Conservation (phyloP, 2,797 vertebrate species). For the Spheniscus humboldti region DNA sequence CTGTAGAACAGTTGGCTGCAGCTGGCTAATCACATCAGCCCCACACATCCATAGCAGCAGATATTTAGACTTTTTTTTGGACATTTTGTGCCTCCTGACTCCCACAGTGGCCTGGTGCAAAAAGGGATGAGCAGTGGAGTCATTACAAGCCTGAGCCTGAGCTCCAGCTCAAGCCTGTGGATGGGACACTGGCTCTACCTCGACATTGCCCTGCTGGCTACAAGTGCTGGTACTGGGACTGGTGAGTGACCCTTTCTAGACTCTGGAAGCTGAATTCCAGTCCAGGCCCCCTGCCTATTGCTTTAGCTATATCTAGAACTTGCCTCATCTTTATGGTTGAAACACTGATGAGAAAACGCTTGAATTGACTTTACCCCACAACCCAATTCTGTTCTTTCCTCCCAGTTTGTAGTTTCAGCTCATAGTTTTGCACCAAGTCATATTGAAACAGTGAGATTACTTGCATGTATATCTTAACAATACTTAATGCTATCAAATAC, state of each 20-base stretch:
- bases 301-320: neutral
- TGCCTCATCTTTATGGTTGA: neutral
- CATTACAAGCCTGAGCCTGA: neutral
- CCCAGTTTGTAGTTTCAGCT: neutral
- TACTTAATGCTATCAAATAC: neutral
- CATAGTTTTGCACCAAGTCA: neutral
- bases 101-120: neutral
- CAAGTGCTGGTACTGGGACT: neutral
- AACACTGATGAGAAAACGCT: neutral
- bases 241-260: neutral
- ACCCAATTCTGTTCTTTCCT: neutral
- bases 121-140: neutral
- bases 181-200: neutral
- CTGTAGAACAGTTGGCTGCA: slow-evolving; percentile 39
- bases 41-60: neutral
- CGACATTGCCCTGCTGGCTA: neutral
- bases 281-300: neutral
- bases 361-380: neutral
- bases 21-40: slow-evolving; percentile 34
- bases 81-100: neutral
- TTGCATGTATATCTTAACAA: neutral
- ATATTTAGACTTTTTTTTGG: neutral
- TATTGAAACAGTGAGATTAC: neutral
- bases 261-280: neutral
- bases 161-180: neutral